phyloP scores from a whole-genome alignment of 2,797 vertebrate species.

The Apodemus agrarius region DNA sequence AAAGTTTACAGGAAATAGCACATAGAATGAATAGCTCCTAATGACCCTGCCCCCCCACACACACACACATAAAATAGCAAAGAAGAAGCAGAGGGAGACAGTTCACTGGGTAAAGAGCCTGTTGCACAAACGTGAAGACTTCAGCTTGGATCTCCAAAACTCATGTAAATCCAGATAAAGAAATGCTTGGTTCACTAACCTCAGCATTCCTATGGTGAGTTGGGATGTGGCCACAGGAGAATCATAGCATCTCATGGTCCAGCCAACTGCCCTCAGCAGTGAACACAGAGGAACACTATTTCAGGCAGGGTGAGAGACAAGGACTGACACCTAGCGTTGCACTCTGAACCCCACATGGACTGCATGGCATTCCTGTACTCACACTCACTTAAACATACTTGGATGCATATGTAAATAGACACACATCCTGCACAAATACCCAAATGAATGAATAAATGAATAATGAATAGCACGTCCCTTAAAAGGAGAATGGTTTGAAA shows the following conservation, averaged over 20 bases:
- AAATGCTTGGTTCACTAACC: background rate
- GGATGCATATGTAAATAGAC: background rate
- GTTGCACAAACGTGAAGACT: background rate
- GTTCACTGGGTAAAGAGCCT: background rate
- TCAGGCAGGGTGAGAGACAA: background rate
- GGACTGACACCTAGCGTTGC: no score
- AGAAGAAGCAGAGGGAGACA: background rate
- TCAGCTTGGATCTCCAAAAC: no score
- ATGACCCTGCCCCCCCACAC: background rate
- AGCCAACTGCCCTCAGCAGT: background rate
- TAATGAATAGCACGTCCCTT: background rate
- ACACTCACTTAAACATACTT: background rate
- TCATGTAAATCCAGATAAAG: background rate
- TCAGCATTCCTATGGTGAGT: background rate
- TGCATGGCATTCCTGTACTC: no score
- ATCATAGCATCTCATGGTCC: background rate
- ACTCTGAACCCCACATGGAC: background rate
- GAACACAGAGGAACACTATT: background rate
- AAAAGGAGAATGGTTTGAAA: background rate
- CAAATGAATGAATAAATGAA: background rate
- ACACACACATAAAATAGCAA: fast-evolving
- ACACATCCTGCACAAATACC: background rate
- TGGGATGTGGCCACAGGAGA: background rate
- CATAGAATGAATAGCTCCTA: background rate
- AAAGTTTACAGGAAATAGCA: background rate